phyloP scores from a whole-genome alignment of 2,888 invertebrate genomes.

The Petrolisthes manimaculis region DNA sequence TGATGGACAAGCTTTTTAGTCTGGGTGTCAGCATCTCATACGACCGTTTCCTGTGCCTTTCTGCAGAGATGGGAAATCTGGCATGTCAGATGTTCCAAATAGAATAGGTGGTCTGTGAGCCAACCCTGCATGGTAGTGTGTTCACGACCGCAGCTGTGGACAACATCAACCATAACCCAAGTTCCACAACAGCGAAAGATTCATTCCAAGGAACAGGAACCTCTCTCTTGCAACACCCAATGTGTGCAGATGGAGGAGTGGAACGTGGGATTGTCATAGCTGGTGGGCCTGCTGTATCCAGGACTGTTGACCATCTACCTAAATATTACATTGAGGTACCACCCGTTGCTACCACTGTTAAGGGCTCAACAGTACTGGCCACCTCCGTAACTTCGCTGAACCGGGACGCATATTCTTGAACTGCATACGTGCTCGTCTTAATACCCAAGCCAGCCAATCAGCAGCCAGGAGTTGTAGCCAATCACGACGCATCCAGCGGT shows the following conservation, averaged over 20 bases:
- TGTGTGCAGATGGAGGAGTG: background rate
- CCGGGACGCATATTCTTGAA: no score
- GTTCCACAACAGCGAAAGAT: conserved; percentile 32
- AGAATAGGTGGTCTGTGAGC: conserved; percentile 31
- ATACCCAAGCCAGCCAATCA: no score
- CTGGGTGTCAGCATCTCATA: conserved; percentile 30
- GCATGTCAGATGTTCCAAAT: conserved; percentile 14
- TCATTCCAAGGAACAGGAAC: conserved; percentile 53
- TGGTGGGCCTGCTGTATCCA: background rate
- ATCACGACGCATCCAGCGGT: no score
- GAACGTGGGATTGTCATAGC: conserved; percentile 14
- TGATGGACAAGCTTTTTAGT: conserved; percentile 10
- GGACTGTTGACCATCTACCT: conserved; percentile 3
- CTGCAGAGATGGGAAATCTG: conserved; percentile 21
- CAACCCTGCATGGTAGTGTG: background rate
- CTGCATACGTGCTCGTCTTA: no score
- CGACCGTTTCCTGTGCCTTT: conserved; percentile 23
- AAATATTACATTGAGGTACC: conserved; percentile 29
- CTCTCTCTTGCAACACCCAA: conserved; percentile 23
- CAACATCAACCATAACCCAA: conserved; percentile 48
- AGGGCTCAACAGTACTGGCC: background rate
- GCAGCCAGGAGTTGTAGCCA: no score
- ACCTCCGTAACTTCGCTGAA: background rate
- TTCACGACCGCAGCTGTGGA: conserved; percentile 1
- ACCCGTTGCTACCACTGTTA: background rate